Evolutionary conservation across 2,888 invertebrate genomes (phyloP).

Genomic region (Phengaris alcon): DNA sequence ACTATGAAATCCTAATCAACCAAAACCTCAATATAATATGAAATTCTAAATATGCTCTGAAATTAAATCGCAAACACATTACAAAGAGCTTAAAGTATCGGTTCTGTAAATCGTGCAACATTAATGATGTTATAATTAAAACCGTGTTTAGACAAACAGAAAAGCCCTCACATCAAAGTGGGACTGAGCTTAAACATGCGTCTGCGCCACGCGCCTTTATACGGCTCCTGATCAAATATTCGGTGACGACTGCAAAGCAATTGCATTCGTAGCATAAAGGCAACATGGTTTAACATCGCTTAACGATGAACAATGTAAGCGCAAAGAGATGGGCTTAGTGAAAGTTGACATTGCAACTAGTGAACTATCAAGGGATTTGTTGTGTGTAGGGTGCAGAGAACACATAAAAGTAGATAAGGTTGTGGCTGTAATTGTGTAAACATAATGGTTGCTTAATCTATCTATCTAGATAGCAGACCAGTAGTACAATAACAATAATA

Average conservation of each 20-base stretch:
- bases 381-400: conserved; percentile 59
- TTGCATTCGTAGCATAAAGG: background rate
- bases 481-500: background rate
- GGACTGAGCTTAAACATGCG: conserved; percentile 70
- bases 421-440: conserved; percentile 46
- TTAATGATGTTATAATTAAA: conserved; percentile 76
- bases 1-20: background rate
- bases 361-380: conserved; percentile 74
- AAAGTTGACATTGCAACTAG: conserved; percentile 72
- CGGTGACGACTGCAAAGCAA: background rate
- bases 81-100: conserved; percentile 34
- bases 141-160: conserved; percentile 70
- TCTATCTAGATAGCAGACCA: background rate
- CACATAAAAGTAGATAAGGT: conserved; percentile 57
- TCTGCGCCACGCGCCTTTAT: conserved; percentile 73
- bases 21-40: background rate
- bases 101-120: conserved; percentile 70
- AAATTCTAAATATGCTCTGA: background rate
- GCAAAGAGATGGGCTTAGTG: conserved; percentile 44
- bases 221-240: conserved; percentile 44
- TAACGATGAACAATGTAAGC: background rate
- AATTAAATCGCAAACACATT: background rate
- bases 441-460: background rate
- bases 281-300: background rate
- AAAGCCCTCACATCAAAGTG: conserved; percentile 70